These are phyloP conservation scores for Congeria kusceri DNA, from an alignment of 2,888 invertebrate species.

Conservation along the genomic window DNA sequence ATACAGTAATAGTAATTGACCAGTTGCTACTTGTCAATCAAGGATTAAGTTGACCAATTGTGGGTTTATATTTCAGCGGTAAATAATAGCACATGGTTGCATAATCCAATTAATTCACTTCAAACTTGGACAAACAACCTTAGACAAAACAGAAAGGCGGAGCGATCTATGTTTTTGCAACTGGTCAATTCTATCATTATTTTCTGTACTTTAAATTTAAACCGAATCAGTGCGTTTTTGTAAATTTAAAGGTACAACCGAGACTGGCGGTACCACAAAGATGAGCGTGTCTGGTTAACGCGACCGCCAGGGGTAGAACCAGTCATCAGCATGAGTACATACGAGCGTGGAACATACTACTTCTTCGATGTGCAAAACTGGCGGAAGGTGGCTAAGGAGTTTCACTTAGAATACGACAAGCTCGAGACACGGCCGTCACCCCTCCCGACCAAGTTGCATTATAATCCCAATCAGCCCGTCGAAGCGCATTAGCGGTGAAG, in stretches of 20 bases:
- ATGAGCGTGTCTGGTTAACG: constrained; percentile 99
- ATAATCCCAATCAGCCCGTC: constrained; percentile 73
- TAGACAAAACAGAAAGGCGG: no score
- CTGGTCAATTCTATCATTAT: no score
- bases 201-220: no score
- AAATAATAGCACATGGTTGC: no score
- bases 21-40: no score
- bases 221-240: no score
- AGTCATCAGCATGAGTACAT: constrained; percentile 97
- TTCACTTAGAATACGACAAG: constrained; percentile 99
- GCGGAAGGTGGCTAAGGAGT: constrained; percentile 99
- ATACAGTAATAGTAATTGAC: no score
- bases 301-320: constrained; percentile 97
- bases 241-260: constrained; percentile 99
- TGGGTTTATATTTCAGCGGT: no score
- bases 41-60: no score
- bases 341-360: constrained; percentile 99
- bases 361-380: constrained; percentile 99
- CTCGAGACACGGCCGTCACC: constrained; percentile 94
- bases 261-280: constrained; percentile 99
- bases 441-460: constrained; percentile 75
- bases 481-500: constrained; percentile 50
- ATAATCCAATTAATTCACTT: no score
- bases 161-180: no score
- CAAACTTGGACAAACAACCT: no score